Evolutionary conservation across 2,888 invertebrate species (phyloP), one percentile per base, ranked within the genome.

Genomic region (Drosophila niveifrons): DNA sequence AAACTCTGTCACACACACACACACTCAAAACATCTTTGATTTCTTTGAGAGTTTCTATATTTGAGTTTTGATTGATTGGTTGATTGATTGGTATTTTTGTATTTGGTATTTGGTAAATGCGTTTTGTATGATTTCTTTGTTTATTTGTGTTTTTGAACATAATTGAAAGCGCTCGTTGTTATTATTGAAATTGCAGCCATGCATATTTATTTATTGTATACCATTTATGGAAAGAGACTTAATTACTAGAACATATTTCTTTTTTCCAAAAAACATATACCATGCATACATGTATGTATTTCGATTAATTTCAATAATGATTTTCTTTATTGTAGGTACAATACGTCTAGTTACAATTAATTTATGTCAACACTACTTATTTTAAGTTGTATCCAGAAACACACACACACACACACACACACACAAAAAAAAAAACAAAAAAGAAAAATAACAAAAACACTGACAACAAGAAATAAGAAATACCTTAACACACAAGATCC

Each of bases 191-290:
- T 63, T 72, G 50, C 29, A 74, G 64, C 70, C 75, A 77, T 80
- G 71, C 75, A 77, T 82, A 79, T 81, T 83, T 77, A 85, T 76
- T 76, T 82, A 74, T 43, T 58, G 69, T 78, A 78, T 75, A 72
- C 51, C 28, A 64, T 15, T 39, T 44, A 39, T 34, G 13, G 53
- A 41, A 59, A 48, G 43, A 53, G 68, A 72, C 68, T 63, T 72
- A 67, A 53, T 29, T 56, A 53, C 17, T 56, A 31, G 4, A 59
- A 57, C 18, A 70, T 53, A 51, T 73, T 73, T 74, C 52, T 65
- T 46, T 52, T 65, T 74, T 61, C 48, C n/a, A 44, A 17, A 44
- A 44, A 44, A 17, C 17, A 18, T 17, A 43, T 44, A 46, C 23
- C 51, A 58, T 41, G 47, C 28, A 17, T 48, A n/a, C 13, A 56